A percentile compares a stretch with the other conserved stretches of the same genome.
Evolutionary conservation across 92 coral and sea anemone genomes (phyloP).

Genomic region (Phenganax marumi): DNA sequence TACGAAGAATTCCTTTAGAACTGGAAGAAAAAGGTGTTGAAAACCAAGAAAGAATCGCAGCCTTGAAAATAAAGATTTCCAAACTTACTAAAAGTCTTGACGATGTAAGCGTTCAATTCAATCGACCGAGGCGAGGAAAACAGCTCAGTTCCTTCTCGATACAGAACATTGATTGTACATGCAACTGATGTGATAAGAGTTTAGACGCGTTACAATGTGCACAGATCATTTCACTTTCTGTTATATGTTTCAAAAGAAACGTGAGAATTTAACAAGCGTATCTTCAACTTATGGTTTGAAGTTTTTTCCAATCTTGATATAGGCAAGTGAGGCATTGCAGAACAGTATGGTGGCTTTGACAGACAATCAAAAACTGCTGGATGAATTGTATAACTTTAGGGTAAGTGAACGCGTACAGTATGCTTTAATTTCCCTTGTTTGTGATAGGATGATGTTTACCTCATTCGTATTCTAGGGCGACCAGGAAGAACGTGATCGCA

Average conservation of each 20-base stretch:
- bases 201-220: neutral
- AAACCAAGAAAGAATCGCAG: conserved; percentile 69
- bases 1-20: conserved; percentile 48
- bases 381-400: conserved; percentile 84
- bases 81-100: conserved; percentile 81
- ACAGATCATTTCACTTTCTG: neutral
- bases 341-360: conserved; percentile 86
- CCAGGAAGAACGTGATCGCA: conserved; percentile 85
- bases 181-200: neutral
- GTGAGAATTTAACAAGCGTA: neutral
- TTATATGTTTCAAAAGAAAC: neutral
- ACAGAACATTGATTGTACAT: neutral
- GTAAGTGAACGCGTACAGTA: conserved; percentile 43
- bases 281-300: neutral
- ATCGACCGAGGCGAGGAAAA: neutral
- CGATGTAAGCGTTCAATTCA: conserved; percentile 54
- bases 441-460: neutral
- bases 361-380: conserved; percentile 87
- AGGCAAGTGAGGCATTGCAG: conserved; percentile 86
- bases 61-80: conserved; percentile 71
- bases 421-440: neutral
- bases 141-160: too few species aligned
- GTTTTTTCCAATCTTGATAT: neutral
- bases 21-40: conserved; percentile 79
- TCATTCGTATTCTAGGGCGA: conserved; percentile 68